Percentiles rank a stretch among this genome's conserved stretches.
These are phyloP conservation scores for Lepus townsendii DNA, from an alignment of 2,797 vertebrate species.

Conservation along the genomic window DNA sequence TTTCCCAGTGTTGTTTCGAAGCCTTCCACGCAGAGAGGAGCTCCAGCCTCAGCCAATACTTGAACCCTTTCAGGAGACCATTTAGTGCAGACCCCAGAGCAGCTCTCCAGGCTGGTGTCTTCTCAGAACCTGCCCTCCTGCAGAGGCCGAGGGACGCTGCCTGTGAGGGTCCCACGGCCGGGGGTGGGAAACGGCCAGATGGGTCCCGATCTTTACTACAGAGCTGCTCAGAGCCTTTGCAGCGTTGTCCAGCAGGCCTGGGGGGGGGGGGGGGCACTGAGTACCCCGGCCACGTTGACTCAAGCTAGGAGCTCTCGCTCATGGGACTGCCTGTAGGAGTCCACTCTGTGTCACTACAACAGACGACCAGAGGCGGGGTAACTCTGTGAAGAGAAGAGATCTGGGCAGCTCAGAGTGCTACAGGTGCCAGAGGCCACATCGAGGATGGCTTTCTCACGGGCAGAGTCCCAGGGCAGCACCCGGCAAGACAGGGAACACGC, in stretches of 20 bases:
- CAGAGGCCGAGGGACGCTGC: not conserved
- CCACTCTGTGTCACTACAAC: not conserved
- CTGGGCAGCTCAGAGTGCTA: not conserved
- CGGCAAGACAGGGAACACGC: not conserved
- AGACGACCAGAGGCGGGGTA: not conserved
- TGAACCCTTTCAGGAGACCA: constrained; percentile 53
- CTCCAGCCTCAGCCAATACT: constrained; percentile 50
- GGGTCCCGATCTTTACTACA: rapidly evolving
- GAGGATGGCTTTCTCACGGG: too few relatives aligned
- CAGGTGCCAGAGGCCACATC: not conserved
- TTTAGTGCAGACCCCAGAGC: constrained; percentile 33
- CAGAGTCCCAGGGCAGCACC: not conserved
- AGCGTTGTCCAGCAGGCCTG: rapidly evolving
- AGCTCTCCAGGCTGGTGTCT: not conserved
- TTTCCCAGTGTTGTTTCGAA: constrained; percentile 61
- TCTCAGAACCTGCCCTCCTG: not conserved
- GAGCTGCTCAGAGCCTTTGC: not conserved
- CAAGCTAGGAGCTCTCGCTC: not conserved
- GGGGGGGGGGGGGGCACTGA: rapidly evolving
- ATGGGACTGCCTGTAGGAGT: too few relatives aligned
- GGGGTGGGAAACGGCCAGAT: not conserved
- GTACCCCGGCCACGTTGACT: rapidly evolving
- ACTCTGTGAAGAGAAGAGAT: not conserved
- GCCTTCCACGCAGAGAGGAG: constrained; percentile 34
- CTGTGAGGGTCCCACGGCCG: not conserved